Evolutionary conservation across 2,888 invertebrate genomes (phyloP), one percentile per base, ranked within the genome.

Genomic region (Malthinus flaveolus): DNA sequence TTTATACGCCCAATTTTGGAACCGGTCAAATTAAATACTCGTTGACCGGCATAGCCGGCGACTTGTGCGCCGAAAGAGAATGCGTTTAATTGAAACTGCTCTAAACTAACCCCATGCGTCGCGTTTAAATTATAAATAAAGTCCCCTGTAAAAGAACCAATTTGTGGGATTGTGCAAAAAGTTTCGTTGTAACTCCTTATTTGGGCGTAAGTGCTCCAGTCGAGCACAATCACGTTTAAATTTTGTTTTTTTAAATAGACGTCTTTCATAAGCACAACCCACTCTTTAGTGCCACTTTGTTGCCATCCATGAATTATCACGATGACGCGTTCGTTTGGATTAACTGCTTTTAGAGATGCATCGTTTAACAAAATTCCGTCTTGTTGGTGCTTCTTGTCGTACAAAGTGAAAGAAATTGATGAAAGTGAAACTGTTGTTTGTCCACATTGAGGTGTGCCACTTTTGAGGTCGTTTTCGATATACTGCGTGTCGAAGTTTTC

Each of bases 31-130:
- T 42, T 42, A 42, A 15, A 42, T n/a, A 42, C 39, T 13, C 39
- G 39, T 42, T 42, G 10, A 6, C 39, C 39, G 1, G 15, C 15
- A 42, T 13, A 13, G n/a, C 39, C 39, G n/a, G 39, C 39, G 13
- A 42, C 39, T 15, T 42, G 39, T n/a, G 39, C 39, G 5, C 39
- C 39, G 15, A 42, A 42, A 15, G 39, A 42, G 13, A 42, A 42
- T 0, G 13, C 39, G 23, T 15, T 15, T n/a, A 42, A 13, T 42
- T 42, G 39, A 2, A 42, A 9, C 8, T 42, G 12, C 4, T 15
- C 13, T 5, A 42, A 9, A 2, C 13, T 7, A 10, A 32, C 8
- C 4, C 39, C 39, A 42, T 15, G 6, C 13, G 12, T 42, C 6
- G 39, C 13, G 23, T 23, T 23, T 42, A 42, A 15, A 42, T 42